Evolutionary conservation across 2,797 vertebrate species (phyloP).

Genomic region (Tiaroga cobitis): DNA sequence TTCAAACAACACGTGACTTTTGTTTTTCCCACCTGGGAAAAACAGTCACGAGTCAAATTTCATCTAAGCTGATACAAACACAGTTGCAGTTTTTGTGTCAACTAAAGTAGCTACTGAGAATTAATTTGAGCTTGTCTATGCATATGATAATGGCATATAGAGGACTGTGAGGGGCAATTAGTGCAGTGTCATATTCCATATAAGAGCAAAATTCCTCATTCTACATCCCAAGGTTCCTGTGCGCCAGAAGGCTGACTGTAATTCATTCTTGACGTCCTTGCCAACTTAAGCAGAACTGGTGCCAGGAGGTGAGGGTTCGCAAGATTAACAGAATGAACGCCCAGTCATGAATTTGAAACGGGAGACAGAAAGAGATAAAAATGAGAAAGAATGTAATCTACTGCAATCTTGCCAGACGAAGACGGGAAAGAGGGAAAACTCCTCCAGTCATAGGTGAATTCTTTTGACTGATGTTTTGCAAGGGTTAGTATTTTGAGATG

Average conservation of each 20-base stretch:
- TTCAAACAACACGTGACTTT: conserved; percentile 3
- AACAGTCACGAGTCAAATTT: conserved; percentile 51
- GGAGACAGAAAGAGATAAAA: conserved; percentile 52
- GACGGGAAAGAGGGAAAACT: conserved; percentile 53
- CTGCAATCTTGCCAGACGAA: neutral
- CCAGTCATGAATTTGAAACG: conserved; percentile 41
- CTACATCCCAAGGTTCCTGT: conserved; percentile 43
- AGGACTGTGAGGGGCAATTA: conserved; percentile 26
- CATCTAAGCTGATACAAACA: conserved; percentile 43
- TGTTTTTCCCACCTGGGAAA: conserved; percentile 31
- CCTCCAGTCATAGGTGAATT: conserved; percentile 62
- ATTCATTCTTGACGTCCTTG: conserved; percentile 45
- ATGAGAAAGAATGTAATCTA: conserved; percentile 47
- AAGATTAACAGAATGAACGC: conserved; percentile 61
- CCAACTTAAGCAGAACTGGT: conserved; percentile 50
- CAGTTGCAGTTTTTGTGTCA: conserved; percentile 35
- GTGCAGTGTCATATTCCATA: conserved; percentile 55
- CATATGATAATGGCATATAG: conserved; percentile 12
- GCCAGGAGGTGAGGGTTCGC: conserved; percentile 54
- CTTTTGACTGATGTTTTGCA: conserved; percentile 66
- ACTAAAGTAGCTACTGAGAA: conserved; percentile 12
- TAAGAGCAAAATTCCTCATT: conserved; percentile 37
- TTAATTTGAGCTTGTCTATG: conserved; percentile 27
- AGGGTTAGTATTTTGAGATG: neutral
- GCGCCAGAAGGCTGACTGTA: conserved; percentile 17